phyloP scores from a whole-genome alignment of 2,888 invertebrate species.

The Diadegma fenestrale region DNA sequence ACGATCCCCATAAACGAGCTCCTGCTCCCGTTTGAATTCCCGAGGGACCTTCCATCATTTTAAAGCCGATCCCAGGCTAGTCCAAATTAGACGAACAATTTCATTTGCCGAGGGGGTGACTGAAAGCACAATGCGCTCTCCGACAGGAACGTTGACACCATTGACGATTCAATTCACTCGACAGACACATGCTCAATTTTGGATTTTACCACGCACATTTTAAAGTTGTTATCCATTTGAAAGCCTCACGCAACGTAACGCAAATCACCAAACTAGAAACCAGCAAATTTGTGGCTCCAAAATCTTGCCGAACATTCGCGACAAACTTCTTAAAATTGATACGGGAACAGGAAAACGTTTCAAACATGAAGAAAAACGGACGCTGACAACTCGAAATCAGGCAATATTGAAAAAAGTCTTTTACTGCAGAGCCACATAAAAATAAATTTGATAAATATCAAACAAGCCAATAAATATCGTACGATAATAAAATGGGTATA shows the following conservation, averaged over 20 bases:
- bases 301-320: not conserved
- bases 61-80: constrained; percentile 78
- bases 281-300: not conserved
- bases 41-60: constrained; percentile 82
- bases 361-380: not conserved
- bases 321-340: not conserved
- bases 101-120: constrained; percentile 75
- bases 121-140: constrained; percentile 51
- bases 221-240: constrained; percentile 8
- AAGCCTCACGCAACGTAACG: not conserved
- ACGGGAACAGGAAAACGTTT: not conserved
- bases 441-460: not conserved
- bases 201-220: constrained; percentile 22
- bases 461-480: not conserved
- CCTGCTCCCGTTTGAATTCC: constrained; percentile 74
- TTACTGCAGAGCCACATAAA: not conserved
- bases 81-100: constrained; percentile 83
- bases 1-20: constrained; percentile 60
- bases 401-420: not conserved
- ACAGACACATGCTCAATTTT: constrained; percentile 8
- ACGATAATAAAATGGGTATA: not conserved
- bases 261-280: not conserved
- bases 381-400: not conserved
- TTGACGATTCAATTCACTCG: constrained; percentile 56
- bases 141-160: constrained; percentile 45